These are phyloP conservation scores for Xerus inauris DNA, from an alignment of 2,113 vertebrate species.

Conservation along the genomic window DNA sequence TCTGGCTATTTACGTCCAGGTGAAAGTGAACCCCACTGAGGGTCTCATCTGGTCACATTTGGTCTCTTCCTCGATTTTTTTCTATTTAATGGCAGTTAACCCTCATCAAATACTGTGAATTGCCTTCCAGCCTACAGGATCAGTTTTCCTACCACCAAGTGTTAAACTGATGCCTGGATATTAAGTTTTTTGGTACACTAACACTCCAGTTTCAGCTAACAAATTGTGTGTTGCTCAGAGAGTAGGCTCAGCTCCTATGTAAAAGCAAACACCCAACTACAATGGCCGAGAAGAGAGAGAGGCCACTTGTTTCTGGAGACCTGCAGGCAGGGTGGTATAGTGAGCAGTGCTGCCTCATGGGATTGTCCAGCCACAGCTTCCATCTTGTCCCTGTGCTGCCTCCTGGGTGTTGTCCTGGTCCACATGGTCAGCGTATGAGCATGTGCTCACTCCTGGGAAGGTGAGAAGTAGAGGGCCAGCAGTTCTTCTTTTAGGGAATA, in stretches of 20 bases:
- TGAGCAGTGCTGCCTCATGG: neutral
- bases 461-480: neutral
- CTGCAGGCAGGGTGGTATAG: fast-evolving
- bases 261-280: fast-evolving
- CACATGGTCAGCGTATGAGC: neutral
- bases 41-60: neutral
- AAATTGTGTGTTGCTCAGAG: neutral
- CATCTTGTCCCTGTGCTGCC: neutral
- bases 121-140: neutral
- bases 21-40: neutral
- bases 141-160: fast-evolving
- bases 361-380: neutral
- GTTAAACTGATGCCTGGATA: neutral
- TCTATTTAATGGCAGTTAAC: neutral
- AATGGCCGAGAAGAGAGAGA: neutral
- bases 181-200: neutral
- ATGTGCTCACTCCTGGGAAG: neutral
- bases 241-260: neutral
- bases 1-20: neutral
- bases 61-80: fast-evolving
- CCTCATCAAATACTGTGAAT: neutral
- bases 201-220: neutral
- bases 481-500: neutral
- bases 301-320: neutral
- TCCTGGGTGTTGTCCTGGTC: neutral